Conservation (phyloP, 2,113 vertebrate species). For the Rhinolophus ferrumequinum region DNA sequence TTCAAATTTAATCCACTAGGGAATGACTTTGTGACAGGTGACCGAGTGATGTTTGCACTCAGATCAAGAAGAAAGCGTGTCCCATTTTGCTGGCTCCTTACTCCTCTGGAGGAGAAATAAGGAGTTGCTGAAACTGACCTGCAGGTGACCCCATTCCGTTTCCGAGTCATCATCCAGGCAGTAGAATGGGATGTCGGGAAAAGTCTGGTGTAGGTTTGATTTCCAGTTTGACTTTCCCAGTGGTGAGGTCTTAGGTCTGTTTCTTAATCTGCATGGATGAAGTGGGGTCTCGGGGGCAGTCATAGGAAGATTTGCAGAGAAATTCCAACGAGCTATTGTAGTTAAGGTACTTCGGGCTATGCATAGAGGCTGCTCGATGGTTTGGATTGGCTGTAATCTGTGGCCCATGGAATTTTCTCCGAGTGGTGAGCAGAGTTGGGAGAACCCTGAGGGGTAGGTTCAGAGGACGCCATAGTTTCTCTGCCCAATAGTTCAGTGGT, state of each 20-base stretch:
- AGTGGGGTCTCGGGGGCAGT: background rate
- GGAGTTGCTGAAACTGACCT: background rate
- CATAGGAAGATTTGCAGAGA: background rate
- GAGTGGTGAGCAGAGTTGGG: background rate
- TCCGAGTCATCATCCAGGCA: background rate
- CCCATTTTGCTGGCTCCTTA: background rate
- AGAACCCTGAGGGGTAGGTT: background rate
- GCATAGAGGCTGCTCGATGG: fast-evolving
- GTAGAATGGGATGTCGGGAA: background rate
- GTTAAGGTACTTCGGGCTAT: too few species aligned
- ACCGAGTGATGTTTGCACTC: background rate
- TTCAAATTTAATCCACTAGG: too few species aligned
- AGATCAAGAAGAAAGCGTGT: background rate
- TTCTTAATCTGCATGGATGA: background rate
- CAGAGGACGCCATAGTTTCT: fast-evolving
- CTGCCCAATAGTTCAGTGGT: background rate
- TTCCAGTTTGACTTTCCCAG: background rate
- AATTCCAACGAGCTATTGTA: background rate
- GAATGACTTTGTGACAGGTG: background rate
- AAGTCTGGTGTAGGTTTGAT: background rate
- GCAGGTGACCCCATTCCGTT: background rate
- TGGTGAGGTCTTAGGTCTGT: background rate
- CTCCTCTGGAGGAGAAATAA: background rate
- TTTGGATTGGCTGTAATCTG: too few species aligned
- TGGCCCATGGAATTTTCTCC: too few species aligned